Percentiles rank a stretch among this genome's conserved stretches.
Evolutionary conservation across 2,888 invertebrate species (phyloP).

Genomic region (Apotomis betuletana): DNA sequence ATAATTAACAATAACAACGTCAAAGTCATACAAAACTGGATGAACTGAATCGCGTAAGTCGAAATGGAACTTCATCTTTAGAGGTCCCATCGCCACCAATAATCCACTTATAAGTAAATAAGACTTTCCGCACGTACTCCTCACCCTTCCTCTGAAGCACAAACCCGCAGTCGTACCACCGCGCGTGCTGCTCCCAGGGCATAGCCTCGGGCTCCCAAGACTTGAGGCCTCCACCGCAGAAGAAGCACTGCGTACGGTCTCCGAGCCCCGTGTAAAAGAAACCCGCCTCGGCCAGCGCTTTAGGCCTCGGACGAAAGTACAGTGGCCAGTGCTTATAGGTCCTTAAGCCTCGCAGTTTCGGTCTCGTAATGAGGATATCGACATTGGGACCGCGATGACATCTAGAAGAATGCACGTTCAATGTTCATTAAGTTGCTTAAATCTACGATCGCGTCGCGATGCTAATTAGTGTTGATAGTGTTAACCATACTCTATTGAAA

Average conservation of each 20-base stretch:
- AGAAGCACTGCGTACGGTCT: constrained; percentile 21
- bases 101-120: no score
- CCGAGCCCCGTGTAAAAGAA: constrained; percentile 4
- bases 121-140: constrained; percentile 4
- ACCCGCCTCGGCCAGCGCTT: constrained; percentile 8
- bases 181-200: constrained; percentile 8
- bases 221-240: constrained; percentile 4
- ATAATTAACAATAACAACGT: no score
- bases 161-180: constrained; percentile 16
- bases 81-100: not conserved
- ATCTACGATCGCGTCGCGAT: no score
- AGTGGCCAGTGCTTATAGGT: constrained; percentile 9
- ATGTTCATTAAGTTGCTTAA: no score
- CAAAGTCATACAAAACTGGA: no score
- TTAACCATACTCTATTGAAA: no score
- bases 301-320: not conserved
- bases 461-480: no score
- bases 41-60: no score
- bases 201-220: constrained; percentile 2
- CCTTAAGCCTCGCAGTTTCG: not conserved
- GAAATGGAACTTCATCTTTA: no score
- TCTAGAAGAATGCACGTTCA: not conserved
- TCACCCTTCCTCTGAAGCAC: not conserved
- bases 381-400: not conserved
- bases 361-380: not conserved